Base-by-base conservation (phyloP, 2,113 vertebrate species). In the Carlito syrichta region DNA sequence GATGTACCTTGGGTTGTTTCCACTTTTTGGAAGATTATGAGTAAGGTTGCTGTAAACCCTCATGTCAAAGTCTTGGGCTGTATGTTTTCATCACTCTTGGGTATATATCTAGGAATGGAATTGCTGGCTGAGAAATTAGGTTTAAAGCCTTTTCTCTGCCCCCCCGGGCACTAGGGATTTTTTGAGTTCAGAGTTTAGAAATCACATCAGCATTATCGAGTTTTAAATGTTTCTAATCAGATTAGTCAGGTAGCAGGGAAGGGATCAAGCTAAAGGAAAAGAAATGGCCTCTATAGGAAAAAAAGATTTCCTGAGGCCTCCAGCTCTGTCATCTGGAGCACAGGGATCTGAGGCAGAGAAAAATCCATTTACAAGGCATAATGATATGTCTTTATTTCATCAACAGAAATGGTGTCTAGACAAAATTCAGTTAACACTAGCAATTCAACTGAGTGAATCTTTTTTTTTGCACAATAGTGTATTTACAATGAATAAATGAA, bases 341-440 rank as follows among this genome's bases (percentile, higher is more conserved):
- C 58, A 92, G 17, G 84, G 54, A 96, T 96, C 88, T 84, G 90
- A 98, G 94, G 50, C 89, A 94, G 94, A 90, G 96, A 54, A 96
- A n/a, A 97, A 84, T 54, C 35, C 0, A 74, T 95, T 97, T 99
- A 98, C 99, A 98, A 98, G 99, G 99, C 99, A 99, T 98, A 98
- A 99, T 99, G 99, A 99, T 99, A 99, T 99, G 99, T 99, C 99
- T 99, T 99, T 99, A 99, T 99, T 99, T 99, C 99, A 99, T 99
- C 98, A 99, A 99, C 99, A 99, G 99, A 99, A 99, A 99, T 99
- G 99, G 99, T 99, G 99, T 99, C 99, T 99, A 99, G 99, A 99
- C 99, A 99, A 99, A 99, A 99, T 98, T 99, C 98, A 99, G 99
- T 99, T 99, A 99, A 99, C 99, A 99, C 99, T 99, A 99, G 99